Evolutionary conservation across 2,797 vertebrate genomes (phyloP).

Genomic region (Cynodonichthys magdalenae): DNA sequence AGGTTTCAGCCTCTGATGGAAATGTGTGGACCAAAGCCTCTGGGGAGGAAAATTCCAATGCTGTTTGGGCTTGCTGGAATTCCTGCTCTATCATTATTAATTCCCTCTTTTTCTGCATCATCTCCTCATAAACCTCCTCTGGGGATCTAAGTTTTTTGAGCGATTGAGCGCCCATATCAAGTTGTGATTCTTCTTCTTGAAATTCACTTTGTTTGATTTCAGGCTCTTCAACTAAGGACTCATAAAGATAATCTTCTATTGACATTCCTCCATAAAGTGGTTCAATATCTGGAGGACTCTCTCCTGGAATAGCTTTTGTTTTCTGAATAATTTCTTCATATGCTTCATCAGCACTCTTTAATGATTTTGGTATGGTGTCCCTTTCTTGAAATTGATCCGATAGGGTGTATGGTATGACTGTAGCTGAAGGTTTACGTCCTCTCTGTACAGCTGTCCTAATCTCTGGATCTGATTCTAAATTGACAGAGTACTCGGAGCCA

Average conservation of each 20-base stretch:
- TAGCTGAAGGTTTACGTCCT: slow-evolving; percentile 88
- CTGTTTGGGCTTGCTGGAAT: slow-evolving; percentile 70
- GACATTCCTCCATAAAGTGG: slow-evolving; percentile 95
- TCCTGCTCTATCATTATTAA: slow-evolving; percentile 84
- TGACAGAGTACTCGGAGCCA: slow-evolving; percentile 91
- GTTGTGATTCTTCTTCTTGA: slow-evolving; percentile 74
- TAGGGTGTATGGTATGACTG: slow-evolving; percentile 86
- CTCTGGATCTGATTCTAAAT: slow-evolving; percentile 91
- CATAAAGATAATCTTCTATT: slow-evolving; percentile 98
- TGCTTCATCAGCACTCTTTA: slow-evolving; percentile 93
- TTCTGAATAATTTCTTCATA: slow-evolving; percentile 95
- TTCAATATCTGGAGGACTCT: slow-evolving; percentile 92
- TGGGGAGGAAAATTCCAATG: slow-evolving; percentile 77
- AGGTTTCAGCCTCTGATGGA: slow-evolving; percentile 83
- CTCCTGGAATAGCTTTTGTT: slow-evolving; percentile 85
- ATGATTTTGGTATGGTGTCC: slow-evolving; percentile 70
- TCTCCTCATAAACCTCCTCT: slow-evolving; percentile 89
- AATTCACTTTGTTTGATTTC: slow-evolving; percentile 72
- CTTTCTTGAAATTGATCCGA: slow-evolving; percentile 74
- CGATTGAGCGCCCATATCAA: slow-evolving; percentile 76
- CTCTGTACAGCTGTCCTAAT: slow-evolving; percentile 89
- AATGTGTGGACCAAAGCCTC: slow-evolving; percentile 77
- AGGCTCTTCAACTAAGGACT: slow-evolving; percentile 92
- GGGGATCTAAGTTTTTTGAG: slow-evolving; percentile 85
- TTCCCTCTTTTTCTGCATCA: slow-evolving; percentile 86